These are phyloP conservation scores for Fragum sueziense DNA, from an alignment of 2,888 invertebrate species.

Conservation along the genomic window DNA sequence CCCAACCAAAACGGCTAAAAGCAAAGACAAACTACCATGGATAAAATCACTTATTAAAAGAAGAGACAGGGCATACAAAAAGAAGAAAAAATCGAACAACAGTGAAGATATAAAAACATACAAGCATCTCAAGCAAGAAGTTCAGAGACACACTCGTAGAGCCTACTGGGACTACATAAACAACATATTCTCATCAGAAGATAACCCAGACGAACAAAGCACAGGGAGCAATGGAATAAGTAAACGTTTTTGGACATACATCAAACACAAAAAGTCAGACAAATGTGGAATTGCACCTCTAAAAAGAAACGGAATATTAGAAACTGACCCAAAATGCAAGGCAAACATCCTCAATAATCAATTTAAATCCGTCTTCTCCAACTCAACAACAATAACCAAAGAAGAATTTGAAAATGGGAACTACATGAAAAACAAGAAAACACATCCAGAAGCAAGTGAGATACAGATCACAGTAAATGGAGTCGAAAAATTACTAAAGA, in stretches of 20 bases:
- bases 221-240: neutral
- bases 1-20: too few relatives aligned
- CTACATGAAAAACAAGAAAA: neutral
- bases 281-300: too few relatives aligned
- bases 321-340: slow-evolving; percentile 16
- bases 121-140: neutral
- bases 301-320: neutral
- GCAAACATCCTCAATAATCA: slow-evolving; percentile 22
- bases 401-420: neutral
- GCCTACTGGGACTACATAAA: slow-evolving; percentile 16
- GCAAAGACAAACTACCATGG: too few relatives aligned
- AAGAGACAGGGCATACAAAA: neutral
- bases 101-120: neutral
- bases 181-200: neutral
- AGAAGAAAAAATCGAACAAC: too few relatives aligned
- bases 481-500: too few relatives aligned
- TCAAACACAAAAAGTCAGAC: too few relatives aligned
- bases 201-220: neutral
- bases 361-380: slow-evolving; percentile 27
- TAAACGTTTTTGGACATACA: too few relatives aligned
- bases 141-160: too few relatives aligned
- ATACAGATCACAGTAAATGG: too few relatives aligned
- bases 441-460: too few relatives aligned
- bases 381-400: neutral
- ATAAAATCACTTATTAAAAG: neutral